Evolutionary conservation across 2,888 invertebrate genomes (phyloP).

Genomic region (Tetropium fuscum): DNA sequence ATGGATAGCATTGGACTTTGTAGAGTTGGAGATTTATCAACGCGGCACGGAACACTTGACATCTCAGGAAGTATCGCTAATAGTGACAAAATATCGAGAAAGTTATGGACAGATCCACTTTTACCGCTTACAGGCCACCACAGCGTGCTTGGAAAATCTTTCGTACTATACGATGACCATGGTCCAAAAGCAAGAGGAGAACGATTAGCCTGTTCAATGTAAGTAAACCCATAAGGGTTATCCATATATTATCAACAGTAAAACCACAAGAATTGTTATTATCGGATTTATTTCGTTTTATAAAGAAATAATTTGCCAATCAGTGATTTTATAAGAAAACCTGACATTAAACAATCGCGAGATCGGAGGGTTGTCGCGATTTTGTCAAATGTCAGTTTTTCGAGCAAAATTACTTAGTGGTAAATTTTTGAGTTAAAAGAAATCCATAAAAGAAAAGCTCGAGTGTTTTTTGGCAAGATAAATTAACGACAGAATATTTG

Average conservation of each 20-base stretch:
- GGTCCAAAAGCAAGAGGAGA: slow-evolving; percentile 91
- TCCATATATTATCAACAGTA: background rate
- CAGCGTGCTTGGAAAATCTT: slow-evolving; percentile 82
- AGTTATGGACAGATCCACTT: slow-evolving; percentile 82
- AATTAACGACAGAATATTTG: no score
- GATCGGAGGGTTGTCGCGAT: no score
- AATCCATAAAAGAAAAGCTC: no score
- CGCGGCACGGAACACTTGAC: slow-evolving; percentile 76
- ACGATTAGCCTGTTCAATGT: slow-evolving; percentile 89
- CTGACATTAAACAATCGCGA: no score
- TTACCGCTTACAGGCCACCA: slow-evolving; percentile 81
- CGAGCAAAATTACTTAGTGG: no score
- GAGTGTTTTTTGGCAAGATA: no score
- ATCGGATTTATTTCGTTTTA: background rate
- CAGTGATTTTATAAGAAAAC: no score
- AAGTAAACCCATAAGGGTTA: slow-evolving; percentile 59
- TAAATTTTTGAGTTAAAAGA: no score
- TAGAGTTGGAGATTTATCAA: slow-evolving; percentile 82
- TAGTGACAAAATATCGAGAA: slow-evolving; percentile 75
- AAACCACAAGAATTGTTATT: background rate
- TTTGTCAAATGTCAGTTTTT: no score
- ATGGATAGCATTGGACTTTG: slow-evolving; percentile 72
- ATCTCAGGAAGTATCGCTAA: slow-evolving; percentile 81
- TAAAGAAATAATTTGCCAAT: background rate
- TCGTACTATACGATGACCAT: slow-evolving; percentile 89